phyloP scores from a whole-genome alignment of 1,140 invertebrate species.

The Solenopsis fugax region DNA sequence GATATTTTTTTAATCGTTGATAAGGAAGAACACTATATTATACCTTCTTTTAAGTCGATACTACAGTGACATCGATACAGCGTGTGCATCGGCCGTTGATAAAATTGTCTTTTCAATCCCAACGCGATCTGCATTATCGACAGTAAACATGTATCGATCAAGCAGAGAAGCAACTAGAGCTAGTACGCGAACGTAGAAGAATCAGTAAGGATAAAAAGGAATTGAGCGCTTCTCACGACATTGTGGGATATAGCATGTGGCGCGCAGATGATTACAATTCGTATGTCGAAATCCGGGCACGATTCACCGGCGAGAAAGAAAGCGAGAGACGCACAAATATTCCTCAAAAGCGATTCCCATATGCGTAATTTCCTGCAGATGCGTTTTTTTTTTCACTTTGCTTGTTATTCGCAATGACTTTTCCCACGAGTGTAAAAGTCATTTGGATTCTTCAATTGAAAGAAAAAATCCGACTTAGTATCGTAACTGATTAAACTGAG shows the following conservation, averaged over 20 bases:
- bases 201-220: conserved; percentile 19
- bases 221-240: conserved; percentile 60
- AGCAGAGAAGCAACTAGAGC: neutral
- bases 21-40: conserved; percentile 9
- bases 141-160: neutral
- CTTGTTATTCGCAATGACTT: neutral
- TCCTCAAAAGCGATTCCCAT: conserved; percentile 42
- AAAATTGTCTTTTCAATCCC: neutral
- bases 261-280: conserved; percentile 55
- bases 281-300: conserved; percentile 49
- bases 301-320: conserved; percentile 47
- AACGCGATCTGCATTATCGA: conserved; percentile 32
- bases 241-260: conserved; percentile 46
- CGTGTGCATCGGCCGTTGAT: neutral
- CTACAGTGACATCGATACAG: neutral
- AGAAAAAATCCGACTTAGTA: neutral
- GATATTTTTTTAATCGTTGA: neutral
- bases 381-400: neutral
- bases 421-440: conserved; percentile 43
- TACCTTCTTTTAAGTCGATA: conserved; percentile 9
- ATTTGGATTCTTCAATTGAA: neutral
- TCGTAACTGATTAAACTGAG: neutral
- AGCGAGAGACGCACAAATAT: neutral
- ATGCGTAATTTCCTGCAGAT: conserved; percentile 46
- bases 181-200: neutral